Evolutionary conservation across 2,797 vertebrate genomes (phyloP).

Genomic region (Pterois miles): DNA sequence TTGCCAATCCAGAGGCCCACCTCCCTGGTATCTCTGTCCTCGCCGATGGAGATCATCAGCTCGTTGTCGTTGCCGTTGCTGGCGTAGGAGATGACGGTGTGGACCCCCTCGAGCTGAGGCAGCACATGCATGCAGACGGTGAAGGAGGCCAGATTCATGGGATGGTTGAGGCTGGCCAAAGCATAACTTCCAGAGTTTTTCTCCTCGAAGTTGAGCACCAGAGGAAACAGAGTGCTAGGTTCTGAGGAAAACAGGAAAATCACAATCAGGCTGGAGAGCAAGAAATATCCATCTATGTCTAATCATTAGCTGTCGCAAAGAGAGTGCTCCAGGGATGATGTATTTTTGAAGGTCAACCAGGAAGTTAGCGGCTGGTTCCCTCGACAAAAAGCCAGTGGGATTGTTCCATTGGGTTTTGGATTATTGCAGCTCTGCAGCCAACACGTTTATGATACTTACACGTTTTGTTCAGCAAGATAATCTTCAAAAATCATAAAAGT

Average conservation of each 20-base stretch:
- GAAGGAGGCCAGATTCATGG: slow-evolving; percentile 81
- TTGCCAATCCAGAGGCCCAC: slow-evolving; percentile 86
- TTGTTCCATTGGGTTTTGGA: too few species aligned
- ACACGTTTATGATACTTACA: too few species aligned
- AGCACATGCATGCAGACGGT: slow-evolving; percentile 84
- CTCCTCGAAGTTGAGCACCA: slow-evolving; percentile 85
- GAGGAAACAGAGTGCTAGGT: slow-evolving; percentile 62
- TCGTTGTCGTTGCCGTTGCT: slow-evolving; percentile 80
- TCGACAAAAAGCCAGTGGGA: too few species aligned
- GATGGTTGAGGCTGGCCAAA: slow-evolving; percentile 65
- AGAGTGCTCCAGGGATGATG: too few species aligned
- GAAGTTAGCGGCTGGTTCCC: too few species aligned
- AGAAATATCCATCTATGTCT: neutral
- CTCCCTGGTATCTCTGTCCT: slow-evolving; percentile 47
- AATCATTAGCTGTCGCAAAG: neutral
- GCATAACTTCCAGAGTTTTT: slow-evolving; percentile 80
- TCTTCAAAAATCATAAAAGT: too few species aligned
- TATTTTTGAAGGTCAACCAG: too few species aligned
- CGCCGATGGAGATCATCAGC: slow-evolving; percentile 78
- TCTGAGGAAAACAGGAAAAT: slow-evolving; percentile 57
- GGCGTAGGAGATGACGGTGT: slow-evolving; percentile 86
- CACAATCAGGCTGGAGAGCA: neutral
- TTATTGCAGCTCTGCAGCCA: too few species aligned
- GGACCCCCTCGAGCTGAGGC: slow-evolving; percentile 43
- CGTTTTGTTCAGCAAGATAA: too few species aligned